Evolutionary conservation across 2,113 vertebrate species (phyloP).

Genomic region (Cichladusa arquata): DNA sequence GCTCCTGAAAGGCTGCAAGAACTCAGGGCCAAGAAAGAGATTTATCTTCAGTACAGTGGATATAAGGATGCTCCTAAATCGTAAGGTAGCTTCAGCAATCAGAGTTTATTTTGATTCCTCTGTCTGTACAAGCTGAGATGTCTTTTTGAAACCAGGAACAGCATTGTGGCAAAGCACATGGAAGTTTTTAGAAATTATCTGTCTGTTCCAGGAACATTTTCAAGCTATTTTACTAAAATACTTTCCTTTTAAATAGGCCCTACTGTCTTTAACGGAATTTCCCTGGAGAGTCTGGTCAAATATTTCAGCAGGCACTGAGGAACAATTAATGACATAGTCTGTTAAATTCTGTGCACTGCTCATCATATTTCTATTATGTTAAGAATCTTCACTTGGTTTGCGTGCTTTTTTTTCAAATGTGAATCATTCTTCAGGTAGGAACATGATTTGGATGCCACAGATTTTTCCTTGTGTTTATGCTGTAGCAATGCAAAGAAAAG

Average conservation of each 20-base stretch:
- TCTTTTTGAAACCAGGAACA: not conserved
- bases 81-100: not conserved
- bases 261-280: not conserved
- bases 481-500: not conserved
- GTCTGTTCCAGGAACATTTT: not conserved
- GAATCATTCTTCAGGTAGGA: not conserved
- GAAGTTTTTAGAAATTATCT: not conserved
- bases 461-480: not conserved
- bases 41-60: not conserved
- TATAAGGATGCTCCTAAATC: not conserved
- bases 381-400: not conserved
- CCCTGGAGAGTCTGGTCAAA: not conserved
- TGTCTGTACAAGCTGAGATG: not conserved
- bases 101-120: not conserved
- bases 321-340: not conserved
- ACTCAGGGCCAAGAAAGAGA: not conserved
- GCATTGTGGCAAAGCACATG: fast-evolving
- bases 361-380: not conserved
- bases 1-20: not conserved
- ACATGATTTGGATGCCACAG: not conserved
- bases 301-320: not conserved
- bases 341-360: not conserved
- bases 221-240: not conserved
- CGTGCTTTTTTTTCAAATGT: not conserved
- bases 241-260: not conserved